Evolutionary conservation across 2,888 invertebrate genomes (phyloP), one percentile per base, ranked within the genome.

Genomic region (Danaus chrysippus): DNA sequence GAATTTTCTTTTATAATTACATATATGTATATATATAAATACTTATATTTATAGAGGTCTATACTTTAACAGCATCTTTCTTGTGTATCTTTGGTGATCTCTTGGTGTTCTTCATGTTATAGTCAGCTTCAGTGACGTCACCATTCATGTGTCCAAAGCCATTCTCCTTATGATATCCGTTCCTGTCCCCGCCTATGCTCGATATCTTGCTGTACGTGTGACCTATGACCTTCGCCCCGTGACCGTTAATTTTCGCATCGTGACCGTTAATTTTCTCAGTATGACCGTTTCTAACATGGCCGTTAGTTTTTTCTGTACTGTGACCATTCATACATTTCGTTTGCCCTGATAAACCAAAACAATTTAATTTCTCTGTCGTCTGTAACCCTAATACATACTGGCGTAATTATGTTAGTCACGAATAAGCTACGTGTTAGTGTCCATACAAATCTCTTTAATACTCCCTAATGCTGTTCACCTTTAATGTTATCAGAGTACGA

Each of bases 71-170:
- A 74, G 89, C 86, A 71, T 88, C 70, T 76, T 88, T 80, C 71
- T 79, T 90, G 78, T 84, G 83, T 76, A 88, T 89, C 87, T 90
- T 90, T 86, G 90, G 90, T 83, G 90, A 76, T 70, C 77, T 79
- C 59, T 77, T 76, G 77, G 82, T 76, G 62, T 78, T 79, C 69
- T 81, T 77, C 69, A 75, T 76, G 69, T 71, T 73, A 43, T 76
- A 62, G 57, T 78, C 78, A 0, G 68, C n/a, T 6, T 49, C 49
- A 10, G 17, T 15, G 57, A 69, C 70, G 11, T 61, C 54, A 41
- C 77, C 78, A 55, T 77, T 77, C 52, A 66, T 49, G 75, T 64
- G 60, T 54, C 62, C 65, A n/a, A 70, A 71, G 12, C 70, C 73
- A 54, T 70, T 73, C 49, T 62, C 70, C 42, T 68, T 71, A 59